Evolutionary conservation across 2,113 vertebrate species (phyloP).

Genomic region (Mixornis gularis): DNA sequence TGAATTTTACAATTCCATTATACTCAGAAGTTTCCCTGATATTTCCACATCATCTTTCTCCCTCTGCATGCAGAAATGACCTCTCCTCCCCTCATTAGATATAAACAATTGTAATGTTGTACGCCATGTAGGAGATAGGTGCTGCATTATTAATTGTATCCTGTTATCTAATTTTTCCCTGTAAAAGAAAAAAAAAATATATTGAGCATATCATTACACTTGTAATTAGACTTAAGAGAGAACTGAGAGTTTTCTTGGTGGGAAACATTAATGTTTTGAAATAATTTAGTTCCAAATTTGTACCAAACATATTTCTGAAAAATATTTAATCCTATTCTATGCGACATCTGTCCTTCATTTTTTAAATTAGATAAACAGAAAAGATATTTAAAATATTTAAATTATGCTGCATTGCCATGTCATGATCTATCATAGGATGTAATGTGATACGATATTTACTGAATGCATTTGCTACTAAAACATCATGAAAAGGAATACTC

Average conservation of each 20-base stretch:
- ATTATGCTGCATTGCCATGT: neutral
- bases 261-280: neutral
- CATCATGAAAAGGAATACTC: neutral
- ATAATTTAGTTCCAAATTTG: neutral
- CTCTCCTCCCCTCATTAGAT: neutral
- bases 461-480: neutral
- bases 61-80: neutral
- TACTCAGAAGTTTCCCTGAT: neutral
- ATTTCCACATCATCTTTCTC: neutral
- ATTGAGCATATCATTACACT: neutral
- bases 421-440: neutral
- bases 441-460: neutral
- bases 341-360: neutral
- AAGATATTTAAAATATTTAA: neutral
- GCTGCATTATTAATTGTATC: neutral
- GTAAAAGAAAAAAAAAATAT: neutral
- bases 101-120: neutral
- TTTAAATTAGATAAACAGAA: neutral
- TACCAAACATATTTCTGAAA: neutral
- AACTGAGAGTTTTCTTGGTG: neutral
- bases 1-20: neutral
- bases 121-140: neutral
- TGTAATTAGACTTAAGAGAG: neutral
- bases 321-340: neutral
- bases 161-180: neutral